phyloP scores from a whole-genome alignment of 2,113 vertebrate species.

The Perca flavescens region DNA sequence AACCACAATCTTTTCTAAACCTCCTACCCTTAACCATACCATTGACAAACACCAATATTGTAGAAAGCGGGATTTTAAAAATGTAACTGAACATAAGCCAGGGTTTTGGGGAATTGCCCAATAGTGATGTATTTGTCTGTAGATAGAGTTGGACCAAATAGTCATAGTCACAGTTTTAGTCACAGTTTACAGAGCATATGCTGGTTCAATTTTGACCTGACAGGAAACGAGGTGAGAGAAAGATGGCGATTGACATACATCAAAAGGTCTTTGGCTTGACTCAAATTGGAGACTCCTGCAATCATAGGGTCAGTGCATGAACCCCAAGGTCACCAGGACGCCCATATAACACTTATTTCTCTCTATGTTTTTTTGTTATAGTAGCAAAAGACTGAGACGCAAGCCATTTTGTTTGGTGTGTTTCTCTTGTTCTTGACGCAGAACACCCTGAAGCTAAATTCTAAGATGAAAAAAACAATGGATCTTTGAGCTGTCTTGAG shows the following conservation, averaged over 20 bases:
- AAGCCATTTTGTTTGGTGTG: background rate
- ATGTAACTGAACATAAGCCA: background rate
- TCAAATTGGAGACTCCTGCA: background rate
- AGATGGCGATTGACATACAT: background rate
- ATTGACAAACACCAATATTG: background rate
- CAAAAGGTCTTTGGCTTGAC: background rate
- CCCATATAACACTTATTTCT: background rate
- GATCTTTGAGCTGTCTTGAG: background rate
- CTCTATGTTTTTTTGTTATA: no score
- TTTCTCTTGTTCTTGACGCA: background rate
- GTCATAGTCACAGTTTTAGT: background rate
- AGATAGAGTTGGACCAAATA: background rate
- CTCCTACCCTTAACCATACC: background rate
- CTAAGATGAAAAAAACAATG: background rate
- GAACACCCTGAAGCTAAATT: background rate
- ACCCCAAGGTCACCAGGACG: background rate
- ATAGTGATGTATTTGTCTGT: background rate
- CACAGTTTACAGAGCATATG: background rate
- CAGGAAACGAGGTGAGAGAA: background rate
- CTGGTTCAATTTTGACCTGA: background rate
- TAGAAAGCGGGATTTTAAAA: background rate
- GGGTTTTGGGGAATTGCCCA: background rate
- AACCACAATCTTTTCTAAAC: background rate
- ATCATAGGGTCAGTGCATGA: background rate
- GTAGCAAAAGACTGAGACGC: background rate